Percentiles rank a stretch among this genome's conserved stretches.
phyloP scores from a whole-genome alignment of 1,140 invertebrate genomes.

The Hetaerina americana region DNA sequence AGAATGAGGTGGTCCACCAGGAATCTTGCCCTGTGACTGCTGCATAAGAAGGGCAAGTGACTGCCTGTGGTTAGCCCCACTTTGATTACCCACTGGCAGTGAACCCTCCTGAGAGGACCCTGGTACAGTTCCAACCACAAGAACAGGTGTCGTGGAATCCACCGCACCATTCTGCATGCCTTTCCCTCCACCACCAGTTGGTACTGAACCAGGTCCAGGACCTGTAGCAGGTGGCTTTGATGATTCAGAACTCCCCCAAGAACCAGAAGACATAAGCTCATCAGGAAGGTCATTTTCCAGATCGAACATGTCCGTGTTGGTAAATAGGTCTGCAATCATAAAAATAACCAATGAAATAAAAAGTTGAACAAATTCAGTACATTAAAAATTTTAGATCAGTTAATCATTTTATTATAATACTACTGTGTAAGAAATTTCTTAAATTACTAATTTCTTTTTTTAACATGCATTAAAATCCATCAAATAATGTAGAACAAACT shows the following conservation, averaged over 20 bases:
- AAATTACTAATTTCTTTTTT: too few species aligned
- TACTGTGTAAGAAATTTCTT: too few species aligned
- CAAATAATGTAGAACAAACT: too few species aligned
- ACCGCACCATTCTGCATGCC: slow-evolving; percentile 10
- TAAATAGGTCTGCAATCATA: slow-evolving; percentile 60
- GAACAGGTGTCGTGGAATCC: background rate
- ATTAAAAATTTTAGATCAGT: too few species aligned
- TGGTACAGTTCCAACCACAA: background rate
- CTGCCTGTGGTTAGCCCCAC: slow-evolving; percentile 1
- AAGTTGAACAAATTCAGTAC: too few species aligned
- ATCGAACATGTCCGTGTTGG: slow-evolving; percentile 69
- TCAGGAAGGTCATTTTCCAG: slow-evolving; percentile 86
- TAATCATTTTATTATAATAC: too few species aligned
- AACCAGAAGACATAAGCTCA: slow-evolving; percentile 62
- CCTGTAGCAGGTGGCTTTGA: slow-evolving; percentile 59
- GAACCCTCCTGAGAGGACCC: background rate
- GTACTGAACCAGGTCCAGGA: slow-evolving; percentile 47
- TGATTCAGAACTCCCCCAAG: slow-evolving; percentile 45
- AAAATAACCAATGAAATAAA: too few species aligned
- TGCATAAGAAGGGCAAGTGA: background rate
- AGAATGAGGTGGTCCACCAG: background rate
- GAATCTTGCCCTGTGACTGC: background rate
- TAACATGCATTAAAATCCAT: too few species aligned
- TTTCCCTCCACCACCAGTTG: background rate
- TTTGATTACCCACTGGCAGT: background rate